Conservation (phyloP, 2,797 vertebrate genomes). For the Typhlichthys subterraneus region DNA sequence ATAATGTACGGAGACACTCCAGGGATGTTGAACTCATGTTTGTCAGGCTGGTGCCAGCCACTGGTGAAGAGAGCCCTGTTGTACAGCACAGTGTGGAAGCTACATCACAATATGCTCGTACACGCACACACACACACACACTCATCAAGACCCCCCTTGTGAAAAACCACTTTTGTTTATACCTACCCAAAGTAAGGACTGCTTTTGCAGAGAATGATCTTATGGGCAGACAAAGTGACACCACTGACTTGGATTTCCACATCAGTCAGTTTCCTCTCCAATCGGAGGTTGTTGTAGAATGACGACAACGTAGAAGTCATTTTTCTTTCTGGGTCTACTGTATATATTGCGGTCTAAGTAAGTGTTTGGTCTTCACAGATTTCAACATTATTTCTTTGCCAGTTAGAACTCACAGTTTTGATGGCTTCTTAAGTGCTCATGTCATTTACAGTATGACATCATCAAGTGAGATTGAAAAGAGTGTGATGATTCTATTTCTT, state of each 20-base stretch:
- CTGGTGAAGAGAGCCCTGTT: slow-evolving; percentile 1
- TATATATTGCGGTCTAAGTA: too few species aligned
- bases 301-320: background rate
- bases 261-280: slow-evolving; percentile 46
- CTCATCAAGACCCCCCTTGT: slow-evolving; percentile 15
- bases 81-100: background rate
- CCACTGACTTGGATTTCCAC: slow-evolving; percentile 45
- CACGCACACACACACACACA: slow-evolving; percentile 14
- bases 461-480: too few species aligned
- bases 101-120: background rate
- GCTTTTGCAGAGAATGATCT: slow-evolving; percentile 53
- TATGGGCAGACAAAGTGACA: slow-evolving; percentile 55
- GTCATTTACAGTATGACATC: too few species aligned
- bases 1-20: slow-evolving; percentile 29
- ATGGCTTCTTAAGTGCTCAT: too few species aligned
- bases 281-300: slow-evolving; percentile 24
- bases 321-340: too few species aligned
- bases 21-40: background rate
- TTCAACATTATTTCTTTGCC: too few species aligned
- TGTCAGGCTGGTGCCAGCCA: background rate
- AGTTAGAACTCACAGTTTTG: too few species aligned
- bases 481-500: too few species aligned
- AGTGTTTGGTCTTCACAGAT: too few species aligned
- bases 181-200: slow-evolving; percentile 55
- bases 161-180: slow-evolving; percentile 42